Base-by-base conservation (phyloP, 1,140 invertebrate genomes). In the Tetraneura akinire region DNA sequence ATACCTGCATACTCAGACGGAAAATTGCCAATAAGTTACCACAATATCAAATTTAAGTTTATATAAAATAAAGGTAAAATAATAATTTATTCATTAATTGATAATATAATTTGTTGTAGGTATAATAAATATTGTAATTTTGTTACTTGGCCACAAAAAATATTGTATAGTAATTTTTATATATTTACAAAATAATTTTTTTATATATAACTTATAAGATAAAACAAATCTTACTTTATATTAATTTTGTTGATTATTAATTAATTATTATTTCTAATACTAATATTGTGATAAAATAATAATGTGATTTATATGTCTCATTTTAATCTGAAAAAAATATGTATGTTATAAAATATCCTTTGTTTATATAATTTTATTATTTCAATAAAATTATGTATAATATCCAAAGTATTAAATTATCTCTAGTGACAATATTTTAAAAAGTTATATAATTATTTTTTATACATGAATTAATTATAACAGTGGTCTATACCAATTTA, bases 21-120 rank as follows among this genome's bases (percentile, higher is more conserved):
- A 78, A 78, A 78, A 78, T 78, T 47, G 74, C 37, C 37, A 49
- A 45, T 26, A 78, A 78, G 42, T 78, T 78, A 62, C 74, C 74
- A 60, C 74, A 78, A 47, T 78, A 78, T 78, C 74, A 78, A 21
- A 78, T 78, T 26, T 78, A 8, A 78, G 11, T 10, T 10, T 23
- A 9, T 9, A 23, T 76, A 18, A n/a, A 62, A 66, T 21, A 45
- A 2, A 29, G 5, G 4, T 37, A 37, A 37, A 37, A 3, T 37
- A 4, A 8, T 37, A 4, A 4, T 37, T 4, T 4, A 4, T 37
- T 37, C 32, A 4, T 37, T 37, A 37, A 37, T 37, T 37, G n/a
- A n/a, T n/a, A n/a, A 37, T 37, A 37, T 37, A 37, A 4, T 37
- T 37, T 4, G 32, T 42, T 55, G n/a, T 42, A 14, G 13, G 18